A percentile compares a stretch with the other conserved stretches of the same genome.
Conservation (phyloP, 37 sponge, comb jelly and placozoan genomes). For the Theonella swinhoei region DNA sequence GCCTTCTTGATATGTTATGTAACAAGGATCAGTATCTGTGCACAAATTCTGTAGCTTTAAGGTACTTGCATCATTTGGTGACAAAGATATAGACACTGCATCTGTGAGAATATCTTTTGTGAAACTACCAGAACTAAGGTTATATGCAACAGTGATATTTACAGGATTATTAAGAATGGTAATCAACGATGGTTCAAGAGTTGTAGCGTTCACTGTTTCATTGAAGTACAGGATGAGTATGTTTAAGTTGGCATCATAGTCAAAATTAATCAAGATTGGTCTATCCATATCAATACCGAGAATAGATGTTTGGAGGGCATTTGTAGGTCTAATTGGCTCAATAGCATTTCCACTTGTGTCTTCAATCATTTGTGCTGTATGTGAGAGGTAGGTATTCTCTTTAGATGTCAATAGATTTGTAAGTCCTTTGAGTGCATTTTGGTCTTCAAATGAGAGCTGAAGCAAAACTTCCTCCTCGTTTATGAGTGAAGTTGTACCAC, state of each 20-base stretch:
- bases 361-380: conserved; percentile 69
- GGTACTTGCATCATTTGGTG: conserved; percentile 48
- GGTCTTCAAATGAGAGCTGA: conserved; percentile 34
- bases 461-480: conserved; percentile 57
- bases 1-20: conserved; percentile 33
- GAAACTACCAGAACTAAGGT: conserved; percentile 15
- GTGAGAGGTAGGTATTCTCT: conserved; percentile 75
- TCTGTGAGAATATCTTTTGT: conserved; percentile 11
- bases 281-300: conserved; percentile 65
- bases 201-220: conserved; percentile 81
- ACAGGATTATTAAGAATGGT: conserved; percentile 42
- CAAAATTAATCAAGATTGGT: conserved; percentile 62
- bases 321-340: conserved; percentile 45
- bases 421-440: conserved; percentile 56
- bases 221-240: conserved; percentile 66
- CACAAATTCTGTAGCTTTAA: conserved; percentile 63
- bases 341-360: conserved; percentile 86
- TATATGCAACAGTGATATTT: conserved; percentile 56
- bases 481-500: conserved; percentile 47
- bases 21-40: conserved; percentile 46
- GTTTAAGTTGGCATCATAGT: conserved; percentile 48
- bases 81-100: conserved; percentile 44
- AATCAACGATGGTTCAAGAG: conserved; percentile 53
- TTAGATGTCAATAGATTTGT: conserved; percentile 41
- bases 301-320: conserved; percentile 40